Evolutionary conservation across 2,888 invertebrate genomes (phyloP), one percentile per base, ranked within the genome.

Genomic region (Drosophila parthenogenetica): DNA sequence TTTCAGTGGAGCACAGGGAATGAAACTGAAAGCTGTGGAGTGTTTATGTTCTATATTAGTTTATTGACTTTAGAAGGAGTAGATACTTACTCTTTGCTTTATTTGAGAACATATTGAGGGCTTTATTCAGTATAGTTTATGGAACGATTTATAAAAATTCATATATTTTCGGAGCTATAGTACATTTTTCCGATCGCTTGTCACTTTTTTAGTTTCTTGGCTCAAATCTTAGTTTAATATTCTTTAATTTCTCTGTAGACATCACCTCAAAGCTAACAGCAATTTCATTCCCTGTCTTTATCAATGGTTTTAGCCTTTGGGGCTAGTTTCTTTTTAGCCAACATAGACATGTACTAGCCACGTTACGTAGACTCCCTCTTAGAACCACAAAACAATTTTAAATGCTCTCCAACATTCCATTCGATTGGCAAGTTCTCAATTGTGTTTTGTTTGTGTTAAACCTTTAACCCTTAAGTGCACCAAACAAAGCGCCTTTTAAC

Each of bases 381-480:
- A 83, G 72, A 49, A 73, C 82, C 73, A 79, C 72, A 13, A 14
- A 35, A 5, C 5, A 29, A 10, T 67, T 73, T 80, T 40, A 64
- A 72, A 81, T 76, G 81, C 68, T 75, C 69, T 69, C 69, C 81
- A 76, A 79, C 68, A 35, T 70, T 70, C 73, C 73, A 65, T 29
- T 29, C 68, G 68, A 84, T 84, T 84, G 83, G 86, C 83, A 88
- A 88, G 83, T 88, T 84, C 72, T 84, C 86, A 86, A 88, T 80
- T 88, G 81, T 74, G 75, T 64, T 84, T 59, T 29, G 67, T 35
- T 79, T 79, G 46, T 46, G 29, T 69, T 57, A 29, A 29, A 48
- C 35, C 59, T 46, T 64, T 62, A 69, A 68, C 57, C 45, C 46
- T 19, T 68, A 73, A 57, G 17, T 50, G 71, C 67, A 72, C 62